Base-by-base conservation (phyloP, 2,888 invertebrate genomes). In the Apoda limacodes region DNA sequence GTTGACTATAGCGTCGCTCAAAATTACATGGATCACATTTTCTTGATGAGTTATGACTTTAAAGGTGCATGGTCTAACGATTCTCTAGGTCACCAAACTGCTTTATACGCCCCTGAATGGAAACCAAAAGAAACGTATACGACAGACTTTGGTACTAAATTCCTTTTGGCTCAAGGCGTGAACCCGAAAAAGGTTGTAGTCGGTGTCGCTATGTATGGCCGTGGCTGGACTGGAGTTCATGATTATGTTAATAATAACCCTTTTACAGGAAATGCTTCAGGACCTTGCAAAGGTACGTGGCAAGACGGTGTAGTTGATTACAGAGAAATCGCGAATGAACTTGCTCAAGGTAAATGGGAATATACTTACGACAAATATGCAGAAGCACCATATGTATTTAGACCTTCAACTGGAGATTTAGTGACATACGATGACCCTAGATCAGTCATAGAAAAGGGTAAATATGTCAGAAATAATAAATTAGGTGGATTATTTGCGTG, bases 1-100 rank as follows among this genome's bases (percentile, higher is more conserved):
- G 74, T 80, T 0, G 71, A 80, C 44, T 80, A 80, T 54, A 66
- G 56, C 24, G 63, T 53, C 11, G 80, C 80, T 3, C 72, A 80
- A 40, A 66, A 74, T 36, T 80, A 78, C 45, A 80, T 80, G 76
- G 78, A 80, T 42, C 78, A 80, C 29, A 80, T 80, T 38, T 80
- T 80, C 56, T 43, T 80, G 28, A 80, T 80, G 80, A 78, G 71
- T 39, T 80, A 80, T 46, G 80, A 80, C 41, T 80, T 80, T 42
- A 80, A 80, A 30, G 80, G 80, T 5, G 80, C 80, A 2, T 80
- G 80, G 80, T 80, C 80, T 0, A 80, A 80, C 30, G 78, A 76
- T 24, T 68, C 64, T 11, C 54, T 80, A 11, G 80, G 80, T 2
- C 80, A 80, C 39, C 80, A 80, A 42, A 61, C 80, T 1, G 55